Conservation (phyloP, 1,140 invertebrate genomes). For the Hylyphantes graminicola region DNA sequence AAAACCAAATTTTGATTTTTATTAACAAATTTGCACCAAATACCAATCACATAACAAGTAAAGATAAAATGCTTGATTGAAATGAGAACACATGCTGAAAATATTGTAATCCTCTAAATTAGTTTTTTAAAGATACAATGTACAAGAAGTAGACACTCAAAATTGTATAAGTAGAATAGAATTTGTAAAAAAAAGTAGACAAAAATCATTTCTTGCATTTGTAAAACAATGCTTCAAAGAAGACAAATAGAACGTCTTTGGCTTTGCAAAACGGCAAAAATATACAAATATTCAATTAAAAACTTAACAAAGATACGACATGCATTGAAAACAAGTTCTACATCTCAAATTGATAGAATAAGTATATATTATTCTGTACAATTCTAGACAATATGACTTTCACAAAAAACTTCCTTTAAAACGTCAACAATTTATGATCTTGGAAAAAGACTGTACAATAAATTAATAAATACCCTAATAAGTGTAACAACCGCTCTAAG, state of each 20-base stretch:
- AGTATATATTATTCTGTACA: slow-evolving; percentile 31
- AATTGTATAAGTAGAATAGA: slow-evolving; percentile 31
- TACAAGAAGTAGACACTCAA: background rate
- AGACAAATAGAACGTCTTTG: slow-evolving; percentile 17
- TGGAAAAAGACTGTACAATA: slow-evolving; percentile 25
- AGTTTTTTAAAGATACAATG: slow-evolving; percentile 4
- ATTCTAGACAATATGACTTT: background rate
- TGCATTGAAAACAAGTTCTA: slow-evolving; percentile 14
- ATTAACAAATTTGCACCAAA: slow-evolving; percentile 31
- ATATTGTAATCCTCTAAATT: slow-evolving; percentile 29
- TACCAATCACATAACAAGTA: slow-evolving; percentile 42
- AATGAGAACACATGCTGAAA: slow-evolving; percentile 16
- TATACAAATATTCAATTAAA: slow-evolving; percentile 14
- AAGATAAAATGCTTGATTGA: slow-evolving; percentile 15
- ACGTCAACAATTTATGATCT: slow-evolving; percentile 24
- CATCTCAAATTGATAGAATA: slow-evolving; percentile 14
- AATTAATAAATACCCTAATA: slow-evolving; percentile 19
- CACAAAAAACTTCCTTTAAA: slow-evolving; percentile 2
- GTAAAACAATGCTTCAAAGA: background rate
- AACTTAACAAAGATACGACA: slow-evolving; percentile 18
- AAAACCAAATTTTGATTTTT: slow-evolving; percentile 41
- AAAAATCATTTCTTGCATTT: background rate
- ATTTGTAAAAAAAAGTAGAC: slow-evolving; percentile 10
- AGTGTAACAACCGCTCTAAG: background rate
- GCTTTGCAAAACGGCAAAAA: slow-evolving; percentile 4